Percentiles rank a stretch among this genome's conserved stretches.
Evolutionary conservation across 2,888 invertebrate species (phyloP).

Genomic region (Drosophila nr. fundita): DNA sequence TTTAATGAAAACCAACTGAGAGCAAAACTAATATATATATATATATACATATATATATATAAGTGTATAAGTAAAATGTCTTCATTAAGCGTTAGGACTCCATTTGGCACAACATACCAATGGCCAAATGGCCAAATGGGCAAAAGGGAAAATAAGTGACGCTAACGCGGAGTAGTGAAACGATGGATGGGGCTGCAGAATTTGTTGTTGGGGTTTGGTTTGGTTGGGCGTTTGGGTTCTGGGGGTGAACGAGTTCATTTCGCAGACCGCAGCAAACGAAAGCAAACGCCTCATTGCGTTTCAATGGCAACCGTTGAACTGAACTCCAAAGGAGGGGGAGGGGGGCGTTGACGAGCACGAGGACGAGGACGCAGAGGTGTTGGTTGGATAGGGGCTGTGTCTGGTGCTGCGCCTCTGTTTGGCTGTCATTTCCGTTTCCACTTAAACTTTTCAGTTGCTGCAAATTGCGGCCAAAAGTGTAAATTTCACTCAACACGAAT

Average conservation of each 20-base stretch:
- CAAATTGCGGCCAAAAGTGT: constrained; percentile 35
- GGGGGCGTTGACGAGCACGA: no score
- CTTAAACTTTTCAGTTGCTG: constrained; percentile 51
- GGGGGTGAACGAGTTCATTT: constrained; percentile 17
- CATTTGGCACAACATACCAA: constrained; percentile 46
- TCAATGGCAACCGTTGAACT: constrained; percentile 50
- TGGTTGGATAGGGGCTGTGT: background rate
- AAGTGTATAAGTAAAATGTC: constrained; percentile 37
- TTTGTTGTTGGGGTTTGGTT: background rate
- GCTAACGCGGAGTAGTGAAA: background rate
- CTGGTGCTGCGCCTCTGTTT: constrained; percentile 22
- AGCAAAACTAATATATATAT: constrained; percentile 18
- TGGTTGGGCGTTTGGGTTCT: background rate
- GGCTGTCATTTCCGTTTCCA: constrained; percentile 59
- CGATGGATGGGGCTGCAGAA: background rate
- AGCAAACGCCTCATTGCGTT: constrained; percentile 56
- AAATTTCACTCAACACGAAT: background rate
- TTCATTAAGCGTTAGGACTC: constrained; percentile 58
- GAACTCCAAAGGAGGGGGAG: constrained; percentile 34
- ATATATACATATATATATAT: background rate
- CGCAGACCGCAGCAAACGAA: constrained; percentile 48
- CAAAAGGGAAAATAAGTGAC: background rate
- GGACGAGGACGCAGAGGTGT: background rate
- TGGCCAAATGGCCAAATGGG: background rate
- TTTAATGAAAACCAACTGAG: constrained; percentile 39